Base-by-base conservation (phyloP, 2,113 vertebrate genomes). In the Pachyramphus minor region DNA sequence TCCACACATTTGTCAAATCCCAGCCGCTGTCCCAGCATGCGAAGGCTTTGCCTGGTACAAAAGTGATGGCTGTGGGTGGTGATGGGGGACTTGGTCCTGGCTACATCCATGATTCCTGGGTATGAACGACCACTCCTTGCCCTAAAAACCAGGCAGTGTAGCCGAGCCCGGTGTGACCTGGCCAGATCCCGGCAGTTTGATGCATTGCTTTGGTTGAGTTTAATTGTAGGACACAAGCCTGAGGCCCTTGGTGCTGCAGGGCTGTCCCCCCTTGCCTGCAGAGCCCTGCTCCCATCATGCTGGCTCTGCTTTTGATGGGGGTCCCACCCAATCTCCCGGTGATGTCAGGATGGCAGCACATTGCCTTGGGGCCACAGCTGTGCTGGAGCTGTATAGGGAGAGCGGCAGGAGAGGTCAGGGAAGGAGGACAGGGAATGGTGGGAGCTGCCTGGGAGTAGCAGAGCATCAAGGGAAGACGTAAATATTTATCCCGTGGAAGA, bases 291-390 rank as follows among this genome's bases (percentile, higher is more conserved):
- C 8, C 31, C 20, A 2, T 47, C 45, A 3, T 0, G 0, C 49
- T n/a, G 42, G 9, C 45, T 35, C 49, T 25, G 47, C 35, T 68
- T 28, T 9, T 0, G 0, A 7, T 14, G 41, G 18, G 56, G 9
- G 12, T 75, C 18, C 42, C n/a, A 44, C 8, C 45, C 35, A 33
- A 10, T 14, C 21, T 30, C 30, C 30, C 1, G 2, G 67, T 0
- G 1, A 5, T 7, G 37, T 35, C 60, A n/a, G 56, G 67, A 45
- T 0, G 1, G 41, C 28, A 42, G 45, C 31, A 6, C 0, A 0
- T 16, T 35, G 13, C 27, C 59, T 45, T 19, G 68, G 59, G 69
- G 45, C 49, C 2, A 24, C 22, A 67, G 22, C 28, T 72, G 28
- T 0, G 0, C 49, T n/a, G 33, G 41, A 66, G 44, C 18, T 56